Conservation (phyloP, 2,113 vertebrate species). For the Excalfactoria chinensis region DNA sequence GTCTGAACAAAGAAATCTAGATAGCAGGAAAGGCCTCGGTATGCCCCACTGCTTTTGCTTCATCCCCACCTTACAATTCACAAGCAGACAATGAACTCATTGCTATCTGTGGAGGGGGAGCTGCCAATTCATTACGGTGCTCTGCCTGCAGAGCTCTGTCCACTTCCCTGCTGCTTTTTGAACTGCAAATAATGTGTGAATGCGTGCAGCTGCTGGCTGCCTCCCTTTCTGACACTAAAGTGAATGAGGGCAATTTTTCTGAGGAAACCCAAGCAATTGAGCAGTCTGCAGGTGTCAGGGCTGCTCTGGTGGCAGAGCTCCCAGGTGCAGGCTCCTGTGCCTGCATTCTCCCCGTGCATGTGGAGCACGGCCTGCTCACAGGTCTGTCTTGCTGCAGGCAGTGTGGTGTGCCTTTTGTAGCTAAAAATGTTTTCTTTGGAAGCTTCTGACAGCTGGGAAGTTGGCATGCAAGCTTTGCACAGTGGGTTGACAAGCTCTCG, state of each 20-base stretch:
- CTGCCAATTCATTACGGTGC: background rate
- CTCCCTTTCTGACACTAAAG: background rate
- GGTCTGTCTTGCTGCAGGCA: background rate
- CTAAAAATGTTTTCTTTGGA: background rate
- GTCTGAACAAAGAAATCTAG: background rate
- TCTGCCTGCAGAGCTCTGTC: background rate
- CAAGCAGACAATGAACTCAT: background rate
- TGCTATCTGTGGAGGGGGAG: background rate
- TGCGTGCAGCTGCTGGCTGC: background rate
- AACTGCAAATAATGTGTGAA: background rate
- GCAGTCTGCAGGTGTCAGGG: background rate
- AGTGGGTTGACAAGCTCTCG: background rate
- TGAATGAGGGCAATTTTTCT: background rate
- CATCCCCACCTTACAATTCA: background rate
- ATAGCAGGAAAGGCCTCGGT: background rate
- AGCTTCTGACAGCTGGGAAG: background rate
- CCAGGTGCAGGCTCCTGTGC: background rate
- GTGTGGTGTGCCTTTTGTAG: background rate
- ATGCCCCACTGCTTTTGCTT: background rate
- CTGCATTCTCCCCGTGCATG: accelerated
- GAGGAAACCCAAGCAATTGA: background rate
- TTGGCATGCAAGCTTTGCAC: background rate
- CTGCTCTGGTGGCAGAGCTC: background rate
- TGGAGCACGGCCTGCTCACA: background rate
- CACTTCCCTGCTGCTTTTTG: background rate